These are phyloP conservation scores for Cryptotis parvus DNA, from an alignment of 2,113 vertebrate species.

Conservation along the genomic window DNA sequence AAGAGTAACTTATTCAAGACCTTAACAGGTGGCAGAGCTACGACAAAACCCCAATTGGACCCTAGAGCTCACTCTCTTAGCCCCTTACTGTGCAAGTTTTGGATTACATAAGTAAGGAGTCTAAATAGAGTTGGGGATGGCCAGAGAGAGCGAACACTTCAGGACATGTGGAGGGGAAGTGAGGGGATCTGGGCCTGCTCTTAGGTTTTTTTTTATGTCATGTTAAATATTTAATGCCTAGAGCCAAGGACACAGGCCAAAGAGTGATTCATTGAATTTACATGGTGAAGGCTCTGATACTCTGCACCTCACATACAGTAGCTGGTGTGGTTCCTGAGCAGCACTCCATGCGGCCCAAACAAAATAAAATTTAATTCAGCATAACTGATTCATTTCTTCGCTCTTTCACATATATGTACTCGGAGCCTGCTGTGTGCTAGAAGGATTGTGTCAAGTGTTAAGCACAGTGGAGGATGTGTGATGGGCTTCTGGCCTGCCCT, in stretches of 20 bases:
- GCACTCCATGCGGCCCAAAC: no score
- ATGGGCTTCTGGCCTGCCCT: neutral
- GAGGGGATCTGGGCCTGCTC: neutral
- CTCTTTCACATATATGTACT: neutral
- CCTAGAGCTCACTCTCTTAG: neutral
- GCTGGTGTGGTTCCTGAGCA: no score
- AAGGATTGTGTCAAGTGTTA: neutral
- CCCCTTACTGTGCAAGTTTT: neutral
- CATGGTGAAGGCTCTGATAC: no score
- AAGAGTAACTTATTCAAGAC: neutral
- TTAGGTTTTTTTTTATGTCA: neutral
- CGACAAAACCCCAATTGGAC: conserved; percentile 1
- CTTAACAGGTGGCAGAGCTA: conserved; percentile 42
- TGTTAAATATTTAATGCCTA: neutral
- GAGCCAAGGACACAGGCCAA: no score
- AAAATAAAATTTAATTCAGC: no score
- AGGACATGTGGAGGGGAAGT: neutral
- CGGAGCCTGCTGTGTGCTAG: neutral
- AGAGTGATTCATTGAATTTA: no score
- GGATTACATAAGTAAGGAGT: neutral
- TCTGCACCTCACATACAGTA: no score
- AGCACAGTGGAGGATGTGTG: neutral
- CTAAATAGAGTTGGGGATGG: neutral
- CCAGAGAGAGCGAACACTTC: neutral
- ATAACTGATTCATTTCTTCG: neutral